phyloP scores from a whole-genome alignment of 1,140 invertebrate species.

The Ceratina calcarata region DNA sequence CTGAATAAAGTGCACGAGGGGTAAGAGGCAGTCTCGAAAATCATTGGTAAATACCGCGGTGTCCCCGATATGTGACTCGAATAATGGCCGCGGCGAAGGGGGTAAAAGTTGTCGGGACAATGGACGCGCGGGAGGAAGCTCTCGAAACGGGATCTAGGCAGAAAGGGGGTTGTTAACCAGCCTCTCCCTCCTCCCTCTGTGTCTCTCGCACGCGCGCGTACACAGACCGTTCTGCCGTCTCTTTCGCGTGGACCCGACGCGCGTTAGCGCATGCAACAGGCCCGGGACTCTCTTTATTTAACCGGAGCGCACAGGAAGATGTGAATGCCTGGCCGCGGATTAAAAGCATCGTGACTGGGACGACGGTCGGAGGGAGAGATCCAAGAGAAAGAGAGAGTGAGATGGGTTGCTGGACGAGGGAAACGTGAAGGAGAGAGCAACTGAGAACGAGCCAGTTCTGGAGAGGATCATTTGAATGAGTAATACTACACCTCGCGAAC shows the following conservation, averaged over 20 bases:
- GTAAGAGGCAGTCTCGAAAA: constrained; percentile 50
- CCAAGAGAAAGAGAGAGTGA: background rate
- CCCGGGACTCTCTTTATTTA: constrained; percentile 68
- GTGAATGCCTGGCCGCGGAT: constrained; percentile 76
- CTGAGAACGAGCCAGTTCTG: constrained; percentile 40
- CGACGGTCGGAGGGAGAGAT: background rate
- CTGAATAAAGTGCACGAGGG: background rate
- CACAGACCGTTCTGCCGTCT: constrained; percentile 42
- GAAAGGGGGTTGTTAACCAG: constrained; percentile 56
- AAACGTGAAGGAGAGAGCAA: constrained; percentile 45
- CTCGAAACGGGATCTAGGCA: constrained; percentile 67
- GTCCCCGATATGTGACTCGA: constrained; percentile 65
- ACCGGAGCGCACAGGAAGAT: constrained; percentile 72
- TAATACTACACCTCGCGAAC: constrained; percentile 80
- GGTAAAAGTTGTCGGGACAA: constrained; percentile 56
- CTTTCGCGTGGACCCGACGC: constrained; percentile 18
- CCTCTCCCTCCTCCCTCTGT: constrained; percentile 3
- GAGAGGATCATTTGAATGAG: constrained; percentile 81
- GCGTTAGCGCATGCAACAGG: constrained; percentile 64
- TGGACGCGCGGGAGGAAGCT: constrained; percentile 54
- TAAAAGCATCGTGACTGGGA: constrained; percentile 72
- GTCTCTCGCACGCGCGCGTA: constrained; percentile 1
- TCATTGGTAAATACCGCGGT: constrained; percentile 35
- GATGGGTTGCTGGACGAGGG: constrained; percentile 42
- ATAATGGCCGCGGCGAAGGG: constrained; percentile 53